Evolutionary conservation across 2,797 vertebrate species (phyloP), one percentile per base, ranked within the genome.

Genomic region (Sebastes trivittatus): DNA sequence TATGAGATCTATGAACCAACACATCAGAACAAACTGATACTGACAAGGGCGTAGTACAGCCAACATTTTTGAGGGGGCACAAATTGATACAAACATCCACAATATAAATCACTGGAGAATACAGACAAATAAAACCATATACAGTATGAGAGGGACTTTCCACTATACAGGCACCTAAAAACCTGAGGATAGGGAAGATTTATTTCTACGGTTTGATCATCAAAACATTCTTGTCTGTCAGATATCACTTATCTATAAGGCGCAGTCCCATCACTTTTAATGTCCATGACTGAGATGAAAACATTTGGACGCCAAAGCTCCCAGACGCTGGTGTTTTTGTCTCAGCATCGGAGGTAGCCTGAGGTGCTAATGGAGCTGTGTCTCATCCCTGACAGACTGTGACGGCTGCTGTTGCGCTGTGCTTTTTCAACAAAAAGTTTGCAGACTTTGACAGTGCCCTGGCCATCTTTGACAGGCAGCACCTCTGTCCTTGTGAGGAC

Each of bases 401-500:
- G 64, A 73, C 7, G 60, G 64, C 72, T 77, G 54, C 72, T 70
- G 75, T 75, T 42, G 32, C 0, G 6, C 38, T n/a, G 42, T 42
- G 36, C 27, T 59, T 80, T 85, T 77, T 87, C 84, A 81, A 72
- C 7, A 65, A 52, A 49, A 78, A 46, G 75, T 82, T 89, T 80
- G 72, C 56, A 71, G 77, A 75, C 80, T 79, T 74, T 78, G 72
- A 88, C 82, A 78, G 70, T 1, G 11, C 69, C 56, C 14, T 46
- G 54, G 27, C 42, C 66, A 23, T 60, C 22, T 67, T 75, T 75
- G 65, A 83, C 66, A 72, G 77, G 81, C 78, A 81, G 78, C 76
- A 60, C 73, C 82, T 75, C 75, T 72, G 81, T 90, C 88, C 83
- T 87, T 89, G 87, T 29, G 77, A 84, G 83, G 84, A 71, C 18